Base-by-base conservation (phyloP, 2,113 vertebrate species). In the Plectropomus leopardus region DNA sequence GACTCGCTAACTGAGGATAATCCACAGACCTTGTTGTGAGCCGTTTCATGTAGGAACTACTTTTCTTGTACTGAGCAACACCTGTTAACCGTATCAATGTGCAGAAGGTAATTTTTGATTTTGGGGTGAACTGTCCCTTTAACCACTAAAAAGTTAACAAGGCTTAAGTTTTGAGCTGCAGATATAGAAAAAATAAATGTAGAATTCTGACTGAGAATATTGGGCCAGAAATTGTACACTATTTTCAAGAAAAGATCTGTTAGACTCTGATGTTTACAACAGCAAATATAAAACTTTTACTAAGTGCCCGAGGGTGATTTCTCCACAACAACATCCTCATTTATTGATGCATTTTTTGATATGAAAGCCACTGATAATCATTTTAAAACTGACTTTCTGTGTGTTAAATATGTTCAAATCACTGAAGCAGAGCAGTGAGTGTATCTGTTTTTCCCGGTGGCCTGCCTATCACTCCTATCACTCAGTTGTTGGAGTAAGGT, bases 401-500 rank as follows among this genome's bases (percentile, higher is more conserved):
- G 21, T 48, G 23, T 24, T 23, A 14, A 26, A 73, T 7, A 23
- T 8, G 30, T 50, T 7, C 28, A 74, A 73, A 34, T n/a, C 3
- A 2, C 45, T 45, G 60, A 44, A 40, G 61, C 61, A 24, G 23
- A 51, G 63, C 57, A 54, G 42, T 53, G 19, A 16, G 21, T 21
- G 19, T 9, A 24, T 61, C 23, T 40, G 57, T 24, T 21, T 48
- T 54, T 69, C 55, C 69, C 47, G 5, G 23, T 10, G 50, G 23
- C 54, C 45, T 51, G 42, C 40, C 48, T 36, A 24, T 78, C 10
- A 2, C 50, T 63, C 5, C n/a, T n/a, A n/a, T n/a, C n/a, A n/a
- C 28, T 70, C 45, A 30, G 32, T 17, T 54, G 53, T 47, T 55
- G 44, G 15, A 45, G 30, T 84, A 24, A 23, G 69, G 53, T 16